Percentiles rank a stretch among this genome's conserved stretches.
Evolutionary conservation across 2,888 invertebrate genomes (phyloP).

Genomic region (Rotaria sp.): DNA sequence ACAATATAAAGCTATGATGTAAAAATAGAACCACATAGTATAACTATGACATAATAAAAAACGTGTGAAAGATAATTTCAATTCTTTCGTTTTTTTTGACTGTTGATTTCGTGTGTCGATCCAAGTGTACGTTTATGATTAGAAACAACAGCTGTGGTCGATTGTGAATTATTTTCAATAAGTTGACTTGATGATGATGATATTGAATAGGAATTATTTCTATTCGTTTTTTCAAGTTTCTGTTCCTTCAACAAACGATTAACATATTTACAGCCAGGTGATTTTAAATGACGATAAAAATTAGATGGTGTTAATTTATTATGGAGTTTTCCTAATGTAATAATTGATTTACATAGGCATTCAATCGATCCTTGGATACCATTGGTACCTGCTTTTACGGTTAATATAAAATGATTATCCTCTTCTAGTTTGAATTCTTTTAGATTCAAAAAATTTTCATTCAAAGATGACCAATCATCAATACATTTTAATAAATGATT

Average conservation of each 20-base stretch:
- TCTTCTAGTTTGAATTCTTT: background rate
- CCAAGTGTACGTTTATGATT: background rate
- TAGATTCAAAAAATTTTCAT: background rate
- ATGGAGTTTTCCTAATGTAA: background rate
- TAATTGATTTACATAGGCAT: background rate
- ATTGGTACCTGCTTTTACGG: background rate
- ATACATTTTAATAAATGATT: conserved; percentile 6
- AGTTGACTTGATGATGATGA: background rate
- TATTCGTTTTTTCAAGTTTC: background rate
- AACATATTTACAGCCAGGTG: background rate
- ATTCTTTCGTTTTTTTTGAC: background rate
- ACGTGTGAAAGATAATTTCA: background rate
- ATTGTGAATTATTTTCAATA: background rate
- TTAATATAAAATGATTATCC: background rate
- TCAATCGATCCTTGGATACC: background rate
- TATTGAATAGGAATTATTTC: background rate
- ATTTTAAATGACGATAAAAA: background rate
- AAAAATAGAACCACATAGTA: background rate
- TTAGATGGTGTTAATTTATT: background rate
- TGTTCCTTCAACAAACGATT: background rate
- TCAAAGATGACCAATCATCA: background rate
- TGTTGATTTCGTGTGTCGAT: background rate
- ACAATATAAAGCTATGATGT: background rate
- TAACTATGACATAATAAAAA: background rate
- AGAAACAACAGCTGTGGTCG: background rate